A percentile compares a stretch with the other conserved stretches of the same genome.
Evolutionary conservation across 2,113 vertebrate species (phyloP).

Genomic region (Sebastes schlegelii): DNA sequence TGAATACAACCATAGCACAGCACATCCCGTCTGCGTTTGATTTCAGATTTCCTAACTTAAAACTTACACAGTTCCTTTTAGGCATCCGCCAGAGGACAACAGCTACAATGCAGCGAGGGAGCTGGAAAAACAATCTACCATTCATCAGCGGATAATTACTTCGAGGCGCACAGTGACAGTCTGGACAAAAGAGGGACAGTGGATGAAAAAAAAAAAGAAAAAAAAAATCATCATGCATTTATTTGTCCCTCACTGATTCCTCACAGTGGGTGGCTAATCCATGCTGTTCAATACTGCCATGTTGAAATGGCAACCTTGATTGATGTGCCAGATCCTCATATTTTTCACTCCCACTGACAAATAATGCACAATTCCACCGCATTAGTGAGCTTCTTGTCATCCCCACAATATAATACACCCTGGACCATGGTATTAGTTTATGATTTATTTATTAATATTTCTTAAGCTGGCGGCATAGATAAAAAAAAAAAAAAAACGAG

Average conservation of each 20-base stretch:
- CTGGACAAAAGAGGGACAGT: conserved; percentile 56
- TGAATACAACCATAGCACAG: neutral
- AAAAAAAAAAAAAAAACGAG: conserved; percentile 56
- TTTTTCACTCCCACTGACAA: conserved; percentile 72
- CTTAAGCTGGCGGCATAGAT: conserved; percentile 69
- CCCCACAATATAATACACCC: conserved; percentile 63
- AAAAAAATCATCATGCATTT: conserved; percentile 42
- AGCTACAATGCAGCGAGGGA: neutral
- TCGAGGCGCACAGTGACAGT: conserved; percentile 52
- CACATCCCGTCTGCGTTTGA: neutral
- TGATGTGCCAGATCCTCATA: conserved; percentile 66
- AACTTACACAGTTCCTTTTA: conserved; percentile 3
- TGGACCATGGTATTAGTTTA: conserved; percentile 66
- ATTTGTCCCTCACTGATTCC: conserved; percentile 67
- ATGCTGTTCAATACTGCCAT: conserved; percentile 57
- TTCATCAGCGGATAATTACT: conserved; percentile 74
- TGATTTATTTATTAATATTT: conserved; percentile 79
- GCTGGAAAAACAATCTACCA: conserved; percentile 34
- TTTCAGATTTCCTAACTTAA: neutral
- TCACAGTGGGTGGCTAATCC: conserved; percentile 81
- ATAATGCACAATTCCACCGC: conserved; percentile 73
- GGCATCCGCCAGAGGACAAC: neutral
- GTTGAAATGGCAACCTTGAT: conserved; percentile 76
- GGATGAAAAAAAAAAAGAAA: conserved; percentile 5
- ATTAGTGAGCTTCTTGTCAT: conserved; percentile 71